phyloP scores from a whole-genome alignment of 2,113 vertebrate genomes.

The Solenodon paradoxus region DNA sequence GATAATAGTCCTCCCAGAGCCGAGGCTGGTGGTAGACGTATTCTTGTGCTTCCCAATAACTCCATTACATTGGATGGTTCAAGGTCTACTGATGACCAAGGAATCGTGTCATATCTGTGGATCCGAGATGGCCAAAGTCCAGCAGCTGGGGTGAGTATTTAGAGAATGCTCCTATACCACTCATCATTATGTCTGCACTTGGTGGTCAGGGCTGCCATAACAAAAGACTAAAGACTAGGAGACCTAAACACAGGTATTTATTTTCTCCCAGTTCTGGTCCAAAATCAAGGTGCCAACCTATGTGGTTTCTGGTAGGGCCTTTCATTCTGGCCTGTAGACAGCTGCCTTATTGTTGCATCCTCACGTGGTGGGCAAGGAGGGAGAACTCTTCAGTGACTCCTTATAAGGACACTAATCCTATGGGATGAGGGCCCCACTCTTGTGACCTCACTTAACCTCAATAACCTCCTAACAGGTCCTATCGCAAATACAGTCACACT shows the following conservation, averaged over 20 bases:
- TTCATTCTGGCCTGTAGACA: not conserved
- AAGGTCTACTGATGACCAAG: slow-evolving; percentile 87
- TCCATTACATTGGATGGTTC: slow-evolving; percentile 91
- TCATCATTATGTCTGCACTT: fast-evolving
- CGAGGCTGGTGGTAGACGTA: slow-evolving; percentile 89
- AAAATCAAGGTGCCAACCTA: not conserved
- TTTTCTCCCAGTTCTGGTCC: not conserved
- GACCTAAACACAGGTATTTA: not conserved
- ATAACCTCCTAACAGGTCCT: not conserved
- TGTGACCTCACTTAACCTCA: not conserved
- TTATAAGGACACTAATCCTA: not conserved
- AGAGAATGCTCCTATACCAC: not conserved
- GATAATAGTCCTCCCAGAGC: slow-evolving; percentile 85
- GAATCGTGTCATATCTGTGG: slow-evolving; percentile 89
- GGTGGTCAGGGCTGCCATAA: not conserved
- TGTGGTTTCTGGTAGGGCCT: not conserved
- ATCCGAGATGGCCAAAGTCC: slow-evolving; percentile 91
- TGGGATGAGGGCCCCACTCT: not conserved
- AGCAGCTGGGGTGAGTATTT: slow-evolving; percentile 90
- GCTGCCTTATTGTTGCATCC: not conserved
- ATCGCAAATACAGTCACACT: not conserved
- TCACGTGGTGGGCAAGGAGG: not conserved
- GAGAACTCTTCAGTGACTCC: not conserved
- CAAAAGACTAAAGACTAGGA: fast-evolving
- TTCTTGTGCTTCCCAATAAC: slow-evolving; percentile 91